Evolutionary conservation across 1,140 invertebrate species (phyloP).

Genomic region (Diabrotica virgifera): DNA sequence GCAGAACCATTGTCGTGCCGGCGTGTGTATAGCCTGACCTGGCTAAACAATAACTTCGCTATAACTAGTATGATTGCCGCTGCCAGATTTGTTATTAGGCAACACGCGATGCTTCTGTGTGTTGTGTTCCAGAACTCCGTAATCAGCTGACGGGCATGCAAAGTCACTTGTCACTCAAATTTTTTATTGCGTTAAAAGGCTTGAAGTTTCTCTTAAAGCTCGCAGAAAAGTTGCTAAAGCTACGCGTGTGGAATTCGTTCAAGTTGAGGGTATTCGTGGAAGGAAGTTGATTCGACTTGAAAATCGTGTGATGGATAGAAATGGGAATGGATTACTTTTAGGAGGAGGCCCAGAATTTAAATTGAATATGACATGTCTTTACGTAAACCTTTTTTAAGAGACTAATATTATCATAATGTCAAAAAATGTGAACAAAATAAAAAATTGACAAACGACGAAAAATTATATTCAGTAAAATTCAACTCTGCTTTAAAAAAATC

Average conservation of each 20-base stretch:
- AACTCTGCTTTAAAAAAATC: no score
- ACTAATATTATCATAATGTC: no score
- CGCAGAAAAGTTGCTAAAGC: constrained; percentile 5
- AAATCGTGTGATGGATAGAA: neutral
- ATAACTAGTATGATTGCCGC: constrained; percentile 27
- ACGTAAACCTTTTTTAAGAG: no score
- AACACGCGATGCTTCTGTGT: constrained; percentile 32
- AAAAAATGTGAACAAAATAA: no score
- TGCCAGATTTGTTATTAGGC: constrained; percentile 39
- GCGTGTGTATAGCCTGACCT: constrained; percentile 11
- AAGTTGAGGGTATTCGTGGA: constrained; percentile 1
- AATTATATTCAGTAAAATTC: no score
- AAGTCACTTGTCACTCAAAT: constrained; percentile 34
- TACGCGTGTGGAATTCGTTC: neutral
- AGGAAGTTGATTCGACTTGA: neutral
- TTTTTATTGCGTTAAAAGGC: constrained; percentile 18
- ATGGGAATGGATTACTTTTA: neutral
- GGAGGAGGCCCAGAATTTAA: no score
- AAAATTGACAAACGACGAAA: no score
- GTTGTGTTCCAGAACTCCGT: constrained; percentile 28
- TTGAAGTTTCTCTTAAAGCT: constrained; percentile 7
- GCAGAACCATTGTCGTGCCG: neutral
- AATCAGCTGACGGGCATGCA: constrained; percentile 35
- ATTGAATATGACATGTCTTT: no score
- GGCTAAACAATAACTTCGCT: constrained; percentile 17